These are phyloP conservation scores for Eilema depressum DNA, from an alignment of 2,888 invertebrate species.

Conservation along the genomic window DNA sequence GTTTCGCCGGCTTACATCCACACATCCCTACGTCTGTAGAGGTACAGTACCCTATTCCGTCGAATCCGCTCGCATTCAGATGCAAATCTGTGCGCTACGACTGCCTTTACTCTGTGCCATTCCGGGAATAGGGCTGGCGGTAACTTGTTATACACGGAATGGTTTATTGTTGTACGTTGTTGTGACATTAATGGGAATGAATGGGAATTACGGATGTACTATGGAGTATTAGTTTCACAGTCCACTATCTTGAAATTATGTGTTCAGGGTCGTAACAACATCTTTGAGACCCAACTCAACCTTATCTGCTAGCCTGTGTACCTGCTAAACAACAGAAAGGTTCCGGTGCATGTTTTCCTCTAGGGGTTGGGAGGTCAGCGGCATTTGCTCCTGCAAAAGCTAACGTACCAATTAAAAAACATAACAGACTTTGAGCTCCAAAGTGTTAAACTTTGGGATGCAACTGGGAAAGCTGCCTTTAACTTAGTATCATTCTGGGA, in stretches of 20 bases:
- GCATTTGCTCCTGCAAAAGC: no score
- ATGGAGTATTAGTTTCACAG: not conserved
- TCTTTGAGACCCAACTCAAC: no score
- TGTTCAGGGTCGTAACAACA: no score
- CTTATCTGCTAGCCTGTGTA: no score
- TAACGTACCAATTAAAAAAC: no score
- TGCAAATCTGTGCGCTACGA: slow-evolving; percentile 45
- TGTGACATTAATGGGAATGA: not conserved
- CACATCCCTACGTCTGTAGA: slow-evolving; percentile 33
- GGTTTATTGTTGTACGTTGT: slow-evolving; percentile 9
- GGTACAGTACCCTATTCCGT: slow-evolving; percentile 24
- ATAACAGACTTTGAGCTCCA: no score
- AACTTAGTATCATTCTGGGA: no score
- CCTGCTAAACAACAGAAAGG: no score
- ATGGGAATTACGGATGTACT: not conserved
- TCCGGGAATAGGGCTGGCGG: slow-evolving; percentile 40
- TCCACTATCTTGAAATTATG: not conserved
- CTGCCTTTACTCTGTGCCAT: slow-evolving; percentile 42
- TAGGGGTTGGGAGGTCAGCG: no score
- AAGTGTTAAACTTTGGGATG: no score
- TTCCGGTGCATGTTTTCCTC: no score
- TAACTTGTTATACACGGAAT: not conserved
- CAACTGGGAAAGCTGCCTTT: no score
- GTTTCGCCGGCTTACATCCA: slow-evolving; percentile 8
- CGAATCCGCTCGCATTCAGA: slow-evolving; percentile 45